These are phyloP conservation scores for Jordanella pulchra DNA, from an alignment of 2,797 vertebrate species.

Conservation along the genomic window DNA sequence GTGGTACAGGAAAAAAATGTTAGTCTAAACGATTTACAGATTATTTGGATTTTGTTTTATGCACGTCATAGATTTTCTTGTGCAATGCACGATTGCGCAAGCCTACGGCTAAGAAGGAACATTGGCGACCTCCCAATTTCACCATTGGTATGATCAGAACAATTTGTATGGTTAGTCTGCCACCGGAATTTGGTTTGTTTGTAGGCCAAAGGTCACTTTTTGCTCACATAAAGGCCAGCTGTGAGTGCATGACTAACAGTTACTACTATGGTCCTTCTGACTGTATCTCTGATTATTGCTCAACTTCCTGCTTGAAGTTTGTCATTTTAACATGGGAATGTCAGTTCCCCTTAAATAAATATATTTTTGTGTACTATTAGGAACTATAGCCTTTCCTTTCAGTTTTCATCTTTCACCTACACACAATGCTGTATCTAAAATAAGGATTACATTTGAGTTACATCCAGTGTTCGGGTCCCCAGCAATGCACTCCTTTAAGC, in stretches of 20 bases:
- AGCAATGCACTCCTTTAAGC: constrained; percentile 64
- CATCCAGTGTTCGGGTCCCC: constrained; percentile 61
- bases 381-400: constrained; percentile 55
- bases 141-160: background rate
- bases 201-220: background rate
- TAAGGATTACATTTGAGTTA: constrained; percentile 58
- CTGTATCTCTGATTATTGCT: no score
- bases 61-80: no score
- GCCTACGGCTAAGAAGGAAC: no score
- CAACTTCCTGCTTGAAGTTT: no score
- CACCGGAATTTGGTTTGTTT: background rate
- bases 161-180: background rate
- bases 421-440: constrained; percentile 53
- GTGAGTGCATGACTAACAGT: no score
- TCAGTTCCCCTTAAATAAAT: constrained; percentile 32
- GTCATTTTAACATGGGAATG: background rate
- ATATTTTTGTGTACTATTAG: constrained; percentile 37
- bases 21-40: no score
- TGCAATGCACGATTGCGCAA: no score
- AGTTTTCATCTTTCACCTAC: constrained; percentile 59
- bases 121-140: background rate
- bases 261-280: no score
- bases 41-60: no score
- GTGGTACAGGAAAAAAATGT: no score
- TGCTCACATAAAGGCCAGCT: no score